Base-by-base conservation (phyloP, 1,140 invertebrate species). In the Octopus sinensis region DNA sequence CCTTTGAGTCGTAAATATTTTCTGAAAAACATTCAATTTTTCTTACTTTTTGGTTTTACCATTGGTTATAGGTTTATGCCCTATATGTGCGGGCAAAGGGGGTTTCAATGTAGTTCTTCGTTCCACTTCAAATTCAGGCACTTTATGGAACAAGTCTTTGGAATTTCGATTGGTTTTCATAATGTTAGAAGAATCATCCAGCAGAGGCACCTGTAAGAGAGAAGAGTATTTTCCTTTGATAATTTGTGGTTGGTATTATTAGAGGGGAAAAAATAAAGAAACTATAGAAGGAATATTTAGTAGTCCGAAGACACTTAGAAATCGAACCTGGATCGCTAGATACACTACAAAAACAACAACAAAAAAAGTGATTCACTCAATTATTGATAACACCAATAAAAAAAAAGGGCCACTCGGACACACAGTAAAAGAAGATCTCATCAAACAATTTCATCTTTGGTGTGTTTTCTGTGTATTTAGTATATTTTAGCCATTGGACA, bases 141-240 rank as follows among this genome's bases (percentile, higher is more conserved):
- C 76, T 77, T 77, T 77, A 10, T 17, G 76, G 43, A 77, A 52
- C 68, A 73, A n/a, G 13, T 73, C 68, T 73, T 73, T 73, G 5
- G 30, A 23, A 13, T 73, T 73, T 4, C 7, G 68, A 73, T 73
- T 73, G 5, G 68, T n/a, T 73, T 73, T 73, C 68, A 73, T 73
- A 5, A 73, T 73, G 9, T 73, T 23, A 6, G 13, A 13, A 12
- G 68, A 17, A 17, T 17, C 9, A 12, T 73, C 68, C 5, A n/a
- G 17, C 68, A 73, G 13, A 73, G 68, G 68, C 56, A 73, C 68
- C 68, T 73, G 68, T 43, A 43, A 43, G 30, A 43, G 30, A 43
- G 30, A 3, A 43, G 30, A 43, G 30, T 43, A 43, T 43, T 43
- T 43, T 43, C 30, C 30, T 43, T 43, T 43, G 30, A 43, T 43